Evolutionary conservation across 2,888 invertebrate species (phyloP).

Genomic region (Leptopilina syphax): DNA sequence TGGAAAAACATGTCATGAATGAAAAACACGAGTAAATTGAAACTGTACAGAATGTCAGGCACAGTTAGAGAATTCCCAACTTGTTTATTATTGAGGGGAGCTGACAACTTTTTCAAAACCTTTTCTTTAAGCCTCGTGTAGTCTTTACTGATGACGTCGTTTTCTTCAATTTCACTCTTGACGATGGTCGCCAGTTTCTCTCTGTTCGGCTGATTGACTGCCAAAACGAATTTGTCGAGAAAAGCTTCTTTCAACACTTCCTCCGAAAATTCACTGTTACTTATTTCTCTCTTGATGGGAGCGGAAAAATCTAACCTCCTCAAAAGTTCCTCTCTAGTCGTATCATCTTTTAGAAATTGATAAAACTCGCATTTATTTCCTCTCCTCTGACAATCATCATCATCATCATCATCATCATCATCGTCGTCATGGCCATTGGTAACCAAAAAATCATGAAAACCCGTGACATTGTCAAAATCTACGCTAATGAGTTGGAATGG

Average conservation of each 20-base stretch:
- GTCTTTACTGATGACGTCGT: constrained; percentile 46
- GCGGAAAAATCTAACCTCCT: constrained; percentile 59
- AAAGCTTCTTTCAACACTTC: constrained; percentile 60
- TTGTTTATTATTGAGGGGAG: constrained; percentile 50
- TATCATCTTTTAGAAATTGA: constrained; percentile 58
- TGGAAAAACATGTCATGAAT: constrained; percentile 60
- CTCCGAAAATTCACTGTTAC: constrained; percentile 56
- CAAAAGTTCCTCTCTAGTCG: constrained; percentile 60
- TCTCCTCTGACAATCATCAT: no score
- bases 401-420: neutral
- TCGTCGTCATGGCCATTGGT: neutral
- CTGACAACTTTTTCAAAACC: constrained; percentile 55
- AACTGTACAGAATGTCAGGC: constrained; percentile 43
- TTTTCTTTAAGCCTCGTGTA: constrained; percentile 59
- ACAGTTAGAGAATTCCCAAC: constrained; percentile 43
- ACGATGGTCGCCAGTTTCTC: constrained; percentile 59
- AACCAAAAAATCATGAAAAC: constrained; percentile 44
- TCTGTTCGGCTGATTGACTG: constrained; percentile 55
- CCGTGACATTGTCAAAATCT: neutral
- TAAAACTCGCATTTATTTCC: constrained; percentile 50
- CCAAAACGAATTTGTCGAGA: constrained; percentile 59
- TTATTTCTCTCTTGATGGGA: constrained; percentile 57
- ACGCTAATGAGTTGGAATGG: constrained; percentile 44
- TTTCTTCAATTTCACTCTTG: constrained; percentile 60
- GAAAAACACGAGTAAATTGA: constrained; percentile 58